Percentiles rank a stretch among this genome's conserved stretches.
Evolutionary conservation across 2,888 invertebrate genomes (phyloP).

Genomic region (Diadegma fenestrale): DNA sequence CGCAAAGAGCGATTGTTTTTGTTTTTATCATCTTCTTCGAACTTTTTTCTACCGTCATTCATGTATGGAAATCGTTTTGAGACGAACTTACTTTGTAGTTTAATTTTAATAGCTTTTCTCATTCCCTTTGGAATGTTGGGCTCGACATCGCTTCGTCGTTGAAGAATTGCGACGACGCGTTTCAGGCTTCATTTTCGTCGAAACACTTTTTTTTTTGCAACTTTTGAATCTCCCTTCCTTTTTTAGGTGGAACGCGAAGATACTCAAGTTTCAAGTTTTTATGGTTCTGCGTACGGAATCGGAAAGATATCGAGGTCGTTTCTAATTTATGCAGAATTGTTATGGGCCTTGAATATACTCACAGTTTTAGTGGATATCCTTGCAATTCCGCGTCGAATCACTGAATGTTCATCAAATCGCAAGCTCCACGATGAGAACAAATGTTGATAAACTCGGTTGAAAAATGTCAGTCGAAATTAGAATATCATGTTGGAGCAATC

Average conservation of each 20-base stretch:
- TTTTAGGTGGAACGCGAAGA: background rate
- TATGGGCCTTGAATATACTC: background rate
- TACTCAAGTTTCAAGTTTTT: background rate
- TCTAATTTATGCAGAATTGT: background rate
- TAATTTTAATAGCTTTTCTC: background rate
- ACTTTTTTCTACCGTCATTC: background rate
- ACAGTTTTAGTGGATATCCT: conserved; percentile 19
- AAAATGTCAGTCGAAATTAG: background rate
- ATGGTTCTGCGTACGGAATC: background rate
- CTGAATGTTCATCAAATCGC: conserved; percentile 25
- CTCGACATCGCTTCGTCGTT: background rate
- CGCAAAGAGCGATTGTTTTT: background rate
- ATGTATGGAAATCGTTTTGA: background rate
- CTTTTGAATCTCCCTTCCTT: background rate
- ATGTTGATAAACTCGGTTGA: background rate
- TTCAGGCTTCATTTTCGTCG: background rate
- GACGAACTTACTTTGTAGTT: background rate
- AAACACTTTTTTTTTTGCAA: background rate
- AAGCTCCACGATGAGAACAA: background rate
- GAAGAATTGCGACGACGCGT: background rate
- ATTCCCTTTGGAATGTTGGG: background rate
- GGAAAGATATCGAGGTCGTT: background rate
- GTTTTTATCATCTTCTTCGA: background rate
- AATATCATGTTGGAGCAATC: conserved; percentile 19
- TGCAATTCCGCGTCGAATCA: conserved; percentile 34